Conservation (phyloP, 2,888 invertebrate species). For the Polyploca ridens region DNA sequence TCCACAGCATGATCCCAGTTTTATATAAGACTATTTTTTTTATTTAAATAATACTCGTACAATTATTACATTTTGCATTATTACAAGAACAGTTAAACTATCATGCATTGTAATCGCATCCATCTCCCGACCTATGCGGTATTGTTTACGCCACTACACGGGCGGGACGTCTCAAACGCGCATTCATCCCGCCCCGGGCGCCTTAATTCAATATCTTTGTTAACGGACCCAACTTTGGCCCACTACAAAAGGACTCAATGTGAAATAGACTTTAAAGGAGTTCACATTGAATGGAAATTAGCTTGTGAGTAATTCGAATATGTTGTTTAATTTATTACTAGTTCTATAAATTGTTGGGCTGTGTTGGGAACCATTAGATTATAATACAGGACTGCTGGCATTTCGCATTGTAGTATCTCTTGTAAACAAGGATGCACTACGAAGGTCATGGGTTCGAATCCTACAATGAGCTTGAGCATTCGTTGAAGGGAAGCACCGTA, state of each 20-base stretch:
- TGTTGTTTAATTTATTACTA: neutral
- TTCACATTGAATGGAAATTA: neutral
- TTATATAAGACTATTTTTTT: no score
- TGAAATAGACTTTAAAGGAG: neutral
- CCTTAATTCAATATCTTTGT: constrained; percentile 39
- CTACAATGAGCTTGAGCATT: no score
- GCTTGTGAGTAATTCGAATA: neutral
- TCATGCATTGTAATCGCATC: neutral
- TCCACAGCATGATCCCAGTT: no score
- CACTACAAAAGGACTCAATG: constrained; percentile 14
- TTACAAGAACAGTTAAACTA: no score
- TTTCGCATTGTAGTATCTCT: neutral
- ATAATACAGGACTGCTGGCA: neutral
- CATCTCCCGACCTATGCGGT: constrained; percentile 22
- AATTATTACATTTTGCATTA: no score
- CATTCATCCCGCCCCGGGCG: constrained; percentile 24
- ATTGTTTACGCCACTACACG: constrained; percentile 20
- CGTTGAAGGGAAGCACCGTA: no score
- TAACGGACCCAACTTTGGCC: constrained; percentile 17
- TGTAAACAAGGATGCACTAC: no score
- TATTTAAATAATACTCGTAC: no score
- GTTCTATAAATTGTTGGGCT: neutral
- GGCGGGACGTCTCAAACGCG: neutral
- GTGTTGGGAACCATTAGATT: neutral
- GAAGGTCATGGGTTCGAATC: no score